Conservation (phyloP, 2,888 invertebrate species). For the Nomada fabriciana region DNA sequence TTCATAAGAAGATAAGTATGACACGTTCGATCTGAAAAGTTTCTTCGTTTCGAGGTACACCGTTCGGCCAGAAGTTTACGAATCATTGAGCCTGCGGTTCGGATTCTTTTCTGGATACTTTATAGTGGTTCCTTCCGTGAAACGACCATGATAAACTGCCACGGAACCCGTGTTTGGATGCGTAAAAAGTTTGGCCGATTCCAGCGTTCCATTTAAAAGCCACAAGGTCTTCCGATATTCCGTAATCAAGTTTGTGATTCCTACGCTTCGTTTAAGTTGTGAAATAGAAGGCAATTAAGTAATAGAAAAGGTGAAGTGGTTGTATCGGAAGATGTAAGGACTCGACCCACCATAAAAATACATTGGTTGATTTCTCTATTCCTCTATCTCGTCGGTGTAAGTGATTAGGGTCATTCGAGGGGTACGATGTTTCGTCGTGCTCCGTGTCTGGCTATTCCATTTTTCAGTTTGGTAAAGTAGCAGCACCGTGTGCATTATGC, state of each 20-base stretch:
- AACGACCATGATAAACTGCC: conserved; percentile 51
- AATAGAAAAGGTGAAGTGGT: background rate
- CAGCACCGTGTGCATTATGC: conserved; percentile 77
- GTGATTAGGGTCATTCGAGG: conserved; percentile 63
- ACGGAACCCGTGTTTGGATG: background rate
- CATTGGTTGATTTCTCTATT: no score
- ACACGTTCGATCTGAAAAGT: conserved; percentile 64
- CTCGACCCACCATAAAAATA: background rate
- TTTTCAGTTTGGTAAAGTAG: conserved; percentile 79
- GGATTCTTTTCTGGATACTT: conserved; percentile 57
- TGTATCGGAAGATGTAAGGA: conserved; percentile 23
- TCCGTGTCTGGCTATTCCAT: conserved; percentile 70
- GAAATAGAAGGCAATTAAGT: background rate
- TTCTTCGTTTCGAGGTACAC: conserved; percentile 63
- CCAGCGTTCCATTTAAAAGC: background rate
- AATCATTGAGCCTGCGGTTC: conserved; percentile 62
- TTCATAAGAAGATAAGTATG: conserved; percentile 54
- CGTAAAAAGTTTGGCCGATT: conserved; percentile 14
- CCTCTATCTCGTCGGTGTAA: conserved; percentile 62
- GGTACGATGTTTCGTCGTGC: conserved; percentile 57
- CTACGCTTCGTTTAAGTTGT: no score
- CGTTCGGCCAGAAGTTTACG: conserved; percentile 61
- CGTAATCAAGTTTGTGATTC: no score
- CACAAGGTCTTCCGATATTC: no score
- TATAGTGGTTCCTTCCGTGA: conserved; percentile 21